Percentiles rank a stretch among this genome's conserved stretches.
Conservation (phyloP, 2,113 vertebrate genomes). For the Megaptera novaeangliae region DNA sequence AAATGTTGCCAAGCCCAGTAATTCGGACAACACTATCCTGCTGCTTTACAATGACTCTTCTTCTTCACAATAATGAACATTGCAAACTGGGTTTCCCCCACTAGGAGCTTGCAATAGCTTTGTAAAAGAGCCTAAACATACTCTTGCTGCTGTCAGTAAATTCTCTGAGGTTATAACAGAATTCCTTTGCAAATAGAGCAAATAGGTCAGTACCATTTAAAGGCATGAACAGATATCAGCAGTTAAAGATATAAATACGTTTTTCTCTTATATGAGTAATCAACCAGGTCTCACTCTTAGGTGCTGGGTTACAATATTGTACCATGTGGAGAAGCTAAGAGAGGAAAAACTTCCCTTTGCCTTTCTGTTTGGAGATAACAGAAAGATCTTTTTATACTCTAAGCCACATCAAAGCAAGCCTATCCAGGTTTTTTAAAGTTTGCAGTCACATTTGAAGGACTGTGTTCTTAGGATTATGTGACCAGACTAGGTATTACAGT, state of each 20-base stretch:
- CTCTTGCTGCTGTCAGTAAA: neutral
- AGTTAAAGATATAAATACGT: neutral
- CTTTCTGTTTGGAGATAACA: neutral
- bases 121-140: constrained; percentile 29
- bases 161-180: constrained; percentile 19
- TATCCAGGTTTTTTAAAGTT: neutral
- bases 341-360: neutral
- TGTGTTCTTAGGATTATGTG: neutral
- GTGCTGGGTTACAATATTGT: neutral
- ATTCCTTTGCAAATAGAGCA: constrained; percentile 27
- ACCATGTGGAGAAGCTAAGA: neutral
- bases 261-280: constrained; percentile 11
- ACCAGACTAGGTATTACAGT: neutral
- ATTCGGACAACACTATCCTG: neutral
- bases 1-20: neutral
- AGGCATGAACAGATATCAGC: neutral
- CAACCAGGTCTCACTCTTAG: neutral
- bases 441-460: constrained; percentile 9
- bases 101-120: neutral
- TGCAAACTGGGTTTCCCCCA: neutral
- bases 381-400: neutral
- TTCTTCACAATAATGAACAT: neutral
- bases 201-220: constrained; percentile 33
- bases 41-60: constrained; percentile 1
- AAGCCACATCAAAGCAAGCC: neutral